Conservation (phyloP, 2,113 vertebrate genomes). For the Halcyon senegalensis region DNA sequence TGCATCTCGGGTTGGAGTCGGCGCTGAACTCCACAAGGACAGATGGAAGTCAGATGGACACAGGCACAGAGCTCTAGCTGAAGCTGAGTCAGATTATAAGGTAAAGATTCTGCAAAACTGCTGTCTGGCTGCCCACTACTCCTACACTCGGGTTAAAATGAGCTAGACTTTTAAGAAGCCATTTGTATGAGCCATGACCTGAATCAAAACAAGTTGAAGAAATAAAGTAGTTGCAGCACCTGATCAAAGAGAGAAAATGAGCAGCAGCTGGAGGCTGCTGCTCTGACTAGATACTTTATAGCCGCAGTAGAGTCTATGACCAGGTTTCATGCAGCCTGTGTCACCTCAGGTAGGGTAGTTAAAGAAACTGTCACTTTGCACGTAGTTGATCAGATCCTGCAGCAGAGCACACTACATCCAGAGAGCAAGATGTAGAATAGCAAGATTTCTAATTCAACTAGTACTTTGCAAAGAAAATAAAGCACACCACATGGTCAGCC, state of each 20-base stretch:
- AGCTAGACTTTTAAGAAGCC: background rate
- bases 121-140: accelerated
- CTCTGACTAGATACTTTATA: background rate
- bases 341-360: background rate
- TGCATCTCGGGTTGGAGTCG: background rate
- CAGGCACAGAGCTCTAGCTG: background rate
- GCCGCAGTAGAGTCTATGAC: accelerated
- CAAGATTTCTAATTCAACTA: accelerated
- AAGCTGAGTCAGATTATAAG: background rate
- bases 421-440: background rate
- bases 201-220: background rate
- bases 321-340: background rate
- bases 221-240: accelerated
- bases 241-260: accelerated
- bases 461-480: background rate
- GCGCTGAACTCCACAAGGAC: background rate
- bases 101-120: background rate
- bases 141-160: accelerated
- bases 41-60: background rate
- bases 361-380: background rate
- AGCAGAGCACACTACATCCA: background rate
- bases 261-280: background rate
- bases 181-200: background rate
- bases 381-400: background rate
- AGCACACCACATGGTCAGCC: accelerated